Evolutionary conservation across 2,888 invertebrate species (phyloP).

Genomic region (Heteropelma amictum): DNA sequence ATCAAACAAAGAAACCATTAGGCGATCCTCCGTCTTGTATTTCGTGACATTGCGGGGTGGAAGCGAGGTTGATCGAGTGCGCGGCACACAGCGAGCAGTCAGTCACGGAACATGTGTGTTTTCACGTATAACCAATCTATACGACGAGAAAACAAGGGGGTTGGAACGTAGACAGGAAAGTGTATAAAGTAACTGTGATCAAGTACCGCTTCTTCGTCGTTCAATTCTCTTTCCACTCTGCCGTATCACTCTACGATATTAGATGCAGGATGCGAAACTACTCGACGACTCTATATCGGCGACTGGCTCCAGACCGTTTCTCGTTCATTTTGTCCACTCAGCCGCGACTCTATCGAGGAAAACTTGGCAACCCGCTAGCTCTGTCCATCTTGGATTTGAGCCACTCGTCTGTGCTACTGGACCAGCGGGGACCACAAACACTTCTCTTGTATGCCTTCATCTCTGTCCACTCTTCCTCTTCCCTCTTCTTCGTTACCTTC

Average conservation of each 20-base stretch:
- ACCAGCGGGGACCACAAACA: background rate
- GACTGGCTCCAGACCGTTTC: slow-evolving; percentile 16
- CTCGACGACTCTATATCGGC: slow-evolving; percentile 47
- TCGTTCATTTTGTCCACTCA: slow-evolving; percentile 37
- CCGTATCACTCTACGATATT: slow-evolving; percentile 57
- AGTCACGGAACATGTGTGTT: slow-evolving; percentile 1
- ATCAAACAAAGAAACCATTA: background rate
- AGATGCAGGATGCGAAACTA: slow-evolving; percentile 45
- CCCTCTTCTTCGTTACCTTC: too few species aligned
- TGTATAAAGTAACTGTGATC: slow-evolving; percentile 52
- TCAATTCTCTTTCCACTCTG: slow-evolving; percentile 2
- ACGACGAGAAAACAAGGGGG: background rate
- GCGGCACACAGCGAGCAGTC: background rate
- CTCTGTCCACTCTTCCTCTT: too few species aligned
- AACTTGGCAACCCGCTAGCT: slow-evolving; percentile 19
- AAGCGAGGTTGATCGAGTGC: background rate
- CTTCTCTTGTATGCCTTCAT: too few species aligned
- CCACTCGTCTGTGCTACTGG: slow-evolving; percentile 30
- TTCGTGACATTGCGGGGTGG: background rate
- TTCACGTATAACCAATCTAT: background rate
- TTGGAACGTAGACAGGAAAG: slow-evolving; percentile 22
- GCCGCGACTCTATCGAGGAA: slow-evolving; percentile 23
- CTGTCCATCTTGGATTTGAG: slow-evolving; percentile 37
- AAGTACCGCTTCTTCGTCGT: slow-evolving; percentile 37
- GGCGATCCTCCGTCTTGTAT: background rate